These are phyloP conservation scores for Porites lutea DNA, from an alignment of 64 coral and sea anemone genomes.

Conservation along the genomic window DNA sequence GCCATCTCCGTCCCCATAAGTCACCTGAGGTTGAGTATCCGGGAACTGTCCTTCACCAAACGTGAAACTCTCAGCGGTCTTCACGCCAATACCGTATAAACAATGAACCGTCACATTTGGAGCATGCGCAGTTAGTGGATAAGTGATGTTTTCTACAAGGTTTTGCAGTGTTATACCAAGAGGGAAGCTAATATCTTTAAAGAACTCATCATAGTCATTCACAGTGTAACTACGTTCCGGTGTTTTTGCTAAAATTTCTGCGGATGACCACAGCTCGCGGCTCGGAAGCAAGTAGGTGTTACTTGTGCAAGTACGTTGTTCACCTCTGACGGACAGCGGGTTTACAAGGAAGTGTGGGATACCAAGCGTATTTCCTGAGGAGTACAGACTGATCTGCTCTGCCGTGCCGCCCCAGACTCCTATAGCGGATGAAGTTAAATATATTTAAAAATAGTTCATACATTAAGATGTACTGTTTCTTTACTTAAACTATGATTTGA, in stretches of 20 bases:
- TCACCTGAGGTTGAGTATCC: slow-evolving; percentile 55
- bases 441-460: no score
- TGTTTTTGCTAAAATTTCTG: slow-evolving; percentile 79
- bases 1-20: slow-evolving; percentile 81
- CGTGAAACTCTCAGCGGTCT: slow-evolving; percentile 55
- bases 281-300: slow-evolving; percentile 86
- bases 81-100: slow-evolving; percentile 62
- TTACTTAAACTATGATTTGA: no score
- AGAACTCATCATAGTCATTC: slow-evolving; percentile 71
- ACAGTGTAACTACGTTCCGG: slow-evolving; percentile 76
- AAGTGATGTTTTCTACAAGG: slow-evolving; percentile 54
- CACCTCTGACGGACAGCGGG: slow-evolving; percentile 68
- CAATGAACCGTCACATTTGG: slow-evolving; percentile 82
- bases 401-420: slow-evolving; percentile 83
- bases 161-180: slow-evolving; percentile 61
- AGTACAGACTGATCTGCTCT: slow-evolving; percentile 64
- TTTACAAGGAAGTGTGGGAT: slow-evolving; percentile 74
- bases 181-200: slow-evolving; percentile 76
- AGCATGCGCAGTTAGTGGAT: slow-evolving; percentile 61
- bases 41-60: slow-evolving; percentile 73
- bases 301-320: slow-evolving; percentile 77
- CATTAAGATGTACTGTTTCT: no score
- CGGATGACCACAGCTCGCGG: slow-evolving; percentile 75
- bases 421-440: not conserved
- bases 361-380: slow-evolving; percentile 76